phyloP scores from a whole-genome alignment of 2,888 invertebrate species.

The Nemapogon koenigi region DNA sequence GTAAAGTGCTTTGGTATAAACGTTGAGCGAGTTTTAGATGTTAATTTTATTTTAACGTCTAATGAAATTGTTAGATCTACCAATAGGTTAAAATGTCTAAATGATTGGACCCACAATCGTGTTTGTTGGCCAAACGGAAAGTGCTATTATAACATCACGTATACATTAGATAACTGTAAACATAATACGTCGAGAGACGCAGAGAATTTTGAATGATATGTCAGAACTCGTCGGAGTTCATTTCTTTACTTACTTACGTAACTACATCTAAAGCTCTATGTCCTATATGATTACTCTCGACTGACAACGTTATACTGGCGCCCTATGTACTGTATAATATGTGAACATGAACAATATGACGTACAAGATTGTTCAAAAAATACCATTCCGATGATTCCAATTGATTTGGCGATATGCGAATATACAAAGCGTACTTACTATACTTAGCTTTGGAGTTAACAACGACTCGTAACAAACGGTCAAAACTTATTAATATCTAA shows the following conservation, averaged over 20 bases:
- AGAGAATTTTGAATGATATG: conserved; percentile 65
- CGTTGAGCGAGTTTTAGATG: conserved; percentile 59
- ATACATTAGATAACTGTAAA: conserved; percentile 40
- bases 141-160: conserved; percentile 26
- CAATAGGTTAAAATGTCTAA: conserved; percentile 45
- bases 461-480: too few species aligned
- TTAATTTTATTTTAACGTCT: conserved; percentile 53
- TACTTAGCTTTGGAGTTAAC: conserved; percentile 1
- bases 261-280: conserved; percentile 57
- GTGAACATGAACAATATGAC: background rate
- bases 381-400: conserved; percentile 1
- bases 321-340: too few species aligned
- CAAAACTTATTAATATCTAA: too few species aligned
- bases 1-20: conserved; percentile 65
- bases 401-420: conserved; percentile 7
- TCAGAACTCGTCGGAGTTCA: conserved; percentile 58
- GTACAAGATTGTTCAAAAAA: conserved; percentile 1
- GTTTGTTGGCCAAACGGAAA: conserved; percentile 46
- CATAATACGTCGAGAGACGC: conserved; percentile 37
- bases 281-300: too few species aligned
- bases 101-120: conserved; percentile 63
- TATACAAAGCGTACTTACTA: conserved; percentile 7
- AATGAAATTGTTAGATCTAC: conserved; percentile 59
- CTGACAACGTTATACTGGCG: background rate
- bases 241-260: conserved; percentile 38